These are phyloP conservation scores for Propithecus perrieri DNA, from an alignment of 2,797 vertebrate species.

Conservation along the genomic window DNA sequence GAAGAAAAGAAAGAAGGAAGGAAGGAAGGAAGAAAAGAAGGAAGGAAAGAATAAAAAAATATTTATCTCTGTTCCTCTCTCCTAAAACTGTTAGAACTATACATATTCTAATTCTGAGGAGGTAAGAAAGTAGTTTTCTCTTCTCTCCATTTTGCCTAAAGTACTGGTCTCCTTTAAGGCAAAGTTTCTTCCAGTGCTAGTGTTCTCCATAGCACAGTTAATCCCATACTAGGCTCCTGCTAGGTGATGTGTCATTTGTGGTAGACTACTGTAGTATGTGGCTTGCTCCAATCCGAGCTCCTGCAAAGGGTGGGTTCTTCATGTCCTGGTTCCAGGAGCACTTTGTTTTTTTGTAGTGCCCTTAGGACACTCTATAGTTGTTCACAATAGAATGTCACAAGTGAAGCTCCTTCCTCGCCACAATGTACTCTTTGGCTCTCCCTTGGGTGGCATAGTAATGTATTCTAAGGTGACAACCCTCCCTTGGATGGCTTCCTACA, in stretches of 20 bases:
- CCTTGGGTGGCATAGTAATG: not conserved
- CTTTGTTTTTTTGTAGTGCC: not conserved
- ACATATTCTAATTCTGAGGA: not conserved
- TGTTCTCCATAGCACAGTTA: not conserved
- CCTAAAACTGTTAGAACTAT: not conserved
- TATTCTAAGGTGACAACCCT: not conserved
- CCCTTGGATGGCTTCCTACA: not conserved
- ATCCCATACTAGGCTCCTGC: not conserved
- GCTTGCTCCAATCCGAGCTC: not conserved
- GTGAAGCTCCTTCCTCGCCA: not conserved
- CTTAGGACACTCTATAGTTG: not conserved
- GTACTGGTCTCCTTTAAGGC: not conserved
- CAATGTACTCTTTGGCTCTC: not conserved
- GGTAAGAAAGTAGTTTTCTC: not conserved
- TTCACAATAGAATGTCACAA: not conserved
- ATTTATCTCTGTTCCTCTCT: not conserved
- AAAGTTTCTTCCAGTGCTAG: not conserved
- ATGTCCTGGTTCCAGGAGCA: not conserved
- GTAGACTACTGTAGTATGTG: not conserved
- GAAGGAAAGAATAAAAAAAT: not conserved
- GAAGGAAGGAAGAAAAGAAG: not conserved
- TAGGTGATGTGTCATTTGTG: not conserved
- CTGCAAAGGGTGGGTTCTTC: not conserved
- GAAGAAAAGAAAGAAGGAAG: not conserved
- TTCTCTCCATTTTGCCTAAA: not conserved